Percentiles rank a stretch among this genome's conserved stretches.
phyloP scores from a whole-genome alignment of 2,113 vertebrate genomes.

The Atlantisia rogersi region DNA sequence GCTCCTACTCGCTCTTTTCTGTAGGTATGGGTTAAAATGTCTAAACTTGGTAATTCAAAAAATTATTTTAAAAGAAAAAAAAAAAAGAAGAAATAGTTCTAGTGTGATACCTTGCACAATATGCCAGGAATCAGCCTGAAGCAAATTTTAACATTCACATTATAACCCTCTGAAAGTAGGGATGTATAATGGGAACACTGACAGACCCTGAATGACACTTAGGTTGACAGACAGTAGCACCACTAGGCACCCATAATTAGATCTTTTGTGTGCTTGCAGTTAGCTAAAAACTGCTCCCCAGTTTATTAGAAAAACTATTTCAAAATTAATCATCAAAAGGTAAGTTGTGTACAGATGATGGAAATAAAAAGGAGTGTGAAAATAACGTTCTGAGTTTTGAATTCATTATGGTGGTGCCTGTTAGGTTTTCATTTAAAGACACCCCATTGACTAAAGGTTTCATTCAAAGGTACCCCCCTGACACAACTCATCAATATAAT shows the following conservation, averaged over 20 bases:
- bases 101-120: slow-evolving; percentile 29
- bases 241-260: slow-evolving; percentile 67
- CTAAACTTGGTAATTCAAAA: slow-evolving; percentile 43
- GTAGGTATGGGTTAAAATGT: neutral
- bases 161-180: slow-evolving; percentile 65
- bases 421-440: slow-evolving; percentile 2
- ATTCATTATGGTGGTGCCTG: neutral
- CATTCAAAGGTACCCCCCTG: neutral
- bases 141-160: slow-evolving; percentile 61
- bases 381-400: neutral
- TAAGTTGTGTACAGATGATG: slow-evolving; percentile 22
- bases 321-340: slow-evolving; percentile 49
- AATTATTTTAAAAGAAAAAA: neutral
- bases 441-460: neutral
- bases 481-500: neutral
- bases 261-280: slow-evolving; percentile 66
- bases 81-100: neutral
- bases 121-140: slow-evolving; percentile 64
- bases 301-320: slow-evolving; percentile 56
- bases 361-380: slow-evolving; percentile 18
- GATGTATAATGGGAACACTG: slow-evolving; percentile 40
- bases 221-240: slow-evolving; percentile 36
- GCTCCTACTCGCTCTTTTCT: neutral
- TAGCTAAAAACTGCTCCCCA: slow-evolving; percentile 40
- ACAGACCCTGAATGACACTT: slow-evolving; percentile 54